These are phyloP conservation scores for Phenganax marumi DNA, from an alignment of 92 coral and sea anemone genomes.

Conservation along the genomic window DNA sequence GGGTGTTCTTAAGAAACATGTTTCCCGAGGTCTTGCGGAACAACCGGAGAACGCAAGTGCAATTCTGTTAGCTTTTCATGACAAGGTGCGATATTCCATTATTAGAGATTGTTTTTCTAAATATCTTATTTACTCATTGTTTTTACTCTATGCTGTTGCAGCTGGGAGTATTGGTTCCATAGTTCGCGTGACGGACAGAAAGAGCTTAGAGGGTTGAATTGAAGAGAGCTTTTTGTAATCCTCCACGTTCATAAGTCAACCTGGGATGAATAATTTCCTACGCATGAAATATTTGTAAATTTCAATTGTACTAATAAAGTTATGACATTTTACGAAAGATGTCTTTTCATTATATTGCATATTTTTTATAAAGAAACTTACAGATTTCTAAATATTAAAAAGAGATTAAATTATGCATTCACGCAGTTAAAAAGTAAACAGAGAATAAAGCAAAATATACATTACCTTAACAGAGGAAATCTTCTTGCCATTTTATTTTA, in stretches of 20 bases:
- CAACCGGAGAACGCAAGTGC: constrained; percentile 84
- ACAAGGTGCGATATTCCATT: constrained; percentile 75
- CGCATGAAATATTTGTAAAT: constrained; percentile 31
- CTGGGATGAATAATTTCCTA: constrained; percentile 9
- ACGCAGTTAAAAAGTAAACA: no score
- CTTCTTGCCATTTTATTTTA: no score
- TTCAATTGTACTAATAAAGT: constrained; percentile 15
- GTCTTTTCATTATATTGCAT: no score
- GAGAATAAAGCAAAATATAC: no score
- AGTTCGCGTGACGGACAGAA: constrained; percentile 95
- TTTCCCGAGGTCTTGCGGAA: constrained; percentile 88
- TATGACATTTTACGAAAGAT: background rate
- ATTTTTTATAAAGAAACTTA: no score
- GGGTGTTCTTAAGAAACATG: constrained; percentile 87
- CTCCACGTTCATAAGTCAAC: background rate
- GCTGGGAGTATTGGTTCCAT: constrained; percentile 79
- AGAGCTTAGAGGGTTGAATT: constrained; percentile 48
- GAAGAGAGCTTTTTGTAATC: background rate
- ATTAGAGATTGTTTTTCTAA: no score
- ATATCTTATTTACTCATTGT: background rate
- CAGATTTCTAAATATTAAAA: no score
- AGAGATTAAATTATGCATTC: no score
- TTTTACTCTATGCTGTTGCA: constrained; percentile 70
- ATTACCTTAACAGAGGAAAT: no score
- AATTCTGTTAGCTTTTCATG: constrained; percentile 83